phyloP scores from a whole-genome alignment of 1,140 invertebrate genomes.

The Ridgeia piscesae region DNA sequence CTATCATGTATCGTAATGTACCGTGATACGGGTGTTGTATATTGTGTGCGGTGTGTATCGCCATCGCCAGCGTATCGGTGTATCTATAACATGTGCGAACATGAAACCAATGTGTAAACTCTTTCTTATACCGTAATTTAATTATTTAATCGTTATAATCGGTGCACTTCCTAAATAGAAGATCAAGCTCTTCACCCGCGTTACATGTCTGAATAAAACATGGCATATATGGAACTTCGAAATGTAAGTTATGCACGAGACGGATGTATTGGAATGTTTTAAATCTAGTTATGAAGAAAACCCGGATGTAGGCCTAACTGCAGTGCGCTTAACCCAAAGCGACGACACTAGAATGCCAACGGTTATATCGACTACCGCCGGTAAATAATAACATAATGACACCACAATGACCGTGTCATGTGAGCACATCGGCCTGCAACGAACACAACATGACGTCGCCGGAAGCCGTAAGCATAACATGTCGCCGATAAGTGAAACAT shows the following conservation, averaged over 20 bases:
- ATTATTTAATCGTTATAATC: not conserved
- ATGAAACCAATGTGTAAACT: not conserved
- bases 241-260: not conserved
- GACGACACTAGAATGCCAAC: not conserved
- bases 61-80: no score
- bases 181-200: not conserved
- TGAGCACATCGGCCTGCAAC: not conserved
- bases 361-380: not conserved
- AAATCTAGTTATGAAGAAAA: not conserved
- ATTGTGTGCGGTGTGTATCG: no score
- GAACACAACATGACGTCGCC: not conserved
- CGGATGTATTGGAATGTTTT: not conserved
- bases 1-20: no score
- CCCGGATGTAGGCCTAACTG: no score
- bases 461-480: not conserved
- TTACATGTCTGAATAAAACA: not conserved
- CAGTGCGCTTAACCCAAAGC: not conserved
- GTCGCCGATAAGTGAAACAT: not conserved
- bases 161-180: not conserved
- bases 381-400: not conserved
- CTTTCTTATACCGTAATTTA: not conserved
- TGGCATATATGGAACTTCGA: no score
- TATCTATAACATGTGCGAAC: not conserved
- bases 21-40: no score
- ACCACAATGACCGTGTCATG: not conserved